phyloP scores from a whole-genome alignment of 2,797 vertebrate genomes.

The Anguilla obscura region DNA sequence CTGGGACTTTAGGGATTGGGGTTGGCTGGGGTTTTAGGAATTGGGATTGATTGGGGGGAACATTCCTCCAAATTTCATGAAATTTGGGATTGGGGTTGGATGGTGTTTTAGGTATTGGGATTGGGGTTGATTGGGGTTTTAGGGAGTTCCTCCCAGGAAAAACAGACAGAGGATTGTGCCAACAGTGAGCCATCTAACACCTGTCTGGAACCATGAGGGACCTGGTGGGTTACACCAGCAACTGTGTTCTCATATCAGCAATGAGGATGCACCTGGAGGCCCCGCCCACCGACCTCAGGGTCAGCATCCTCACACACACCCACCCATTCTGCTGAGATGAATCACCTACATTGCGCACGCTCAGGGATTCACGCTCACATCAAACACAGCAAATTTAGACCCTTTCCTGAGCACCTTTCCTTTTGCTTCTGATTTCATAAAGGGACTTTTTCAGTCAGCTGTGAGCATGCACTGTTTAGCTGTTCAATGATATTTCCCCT shows the following conservation, averaged over 20 bases:
- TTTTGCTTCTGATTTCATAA: background rate
- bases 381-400: background rate
- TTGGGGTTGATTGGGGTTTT: background rate
- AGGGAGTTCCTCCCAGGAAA: background rate
- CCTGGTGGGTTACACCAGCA: background rate
- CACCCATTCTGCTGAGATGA: too few relatives aligned
- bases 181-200: background rate
- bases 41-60: background rate
- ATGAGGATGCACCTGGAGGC: background rate
- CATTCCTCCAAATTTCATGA: background rate
- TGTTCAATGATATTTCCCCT: background rate
- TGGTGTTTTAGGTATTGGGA: background rate
- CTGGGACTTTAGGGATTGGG: background rate
- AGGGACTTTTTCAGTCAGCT: background rate
- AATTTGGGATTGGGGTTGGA: background rate
- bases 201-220: background rate
- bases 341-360: too few relatives aligned
- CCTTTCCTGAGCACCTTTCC: background rate
- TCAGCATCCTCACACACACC: too few relatives aligned
- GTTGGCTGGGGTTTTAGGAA: too few relatives aligned
- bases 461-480: background rate
- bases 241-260: background rate
- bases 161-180: slow-evolving; percentile 13
- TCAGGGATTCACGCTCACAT: background rate
- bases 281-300: background rate